A percentile compares a stretch with the other conserved stretches of the same genome.
phyloP scores from a whole-genome alignment of 53 echinoderm and acorn worm genomes.

The Echinarachnius parma region DNA sequence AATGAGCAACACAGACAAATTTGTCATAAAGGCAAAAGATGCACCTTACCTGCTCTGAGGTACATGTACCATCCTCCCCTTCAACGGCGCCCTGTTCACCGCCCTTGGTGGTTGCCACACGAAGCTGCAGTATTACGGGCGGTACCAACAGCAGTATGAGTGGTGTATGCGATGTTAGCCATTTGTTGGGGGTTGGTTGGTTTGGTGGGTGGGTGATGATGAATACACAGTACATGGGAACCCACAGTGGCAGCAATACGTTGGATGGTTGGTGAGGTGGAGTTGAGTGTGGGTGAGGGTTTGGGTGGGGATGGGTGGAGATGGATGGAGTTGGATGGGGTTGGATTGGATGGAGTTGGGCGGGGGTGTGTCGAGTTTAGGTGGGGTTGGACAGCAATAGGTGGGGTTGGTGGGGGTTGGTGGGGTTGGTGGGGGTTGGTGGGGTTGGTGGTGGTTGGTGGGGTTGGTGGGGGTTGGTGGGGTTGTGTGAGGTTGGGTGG shows the following conservation, averaged over 20 bases:
- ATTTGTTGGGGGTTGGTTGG: not conserved
- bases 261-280: not conserved
- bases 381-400: not conserved
- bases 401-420: not conserved
- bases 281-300: not conserved
- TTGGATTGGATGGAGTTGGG: slow-evolving; percentile 6
- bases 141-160: slow-evolving; percentile 1
- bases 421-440: not conserved
- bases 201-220: not conserved
- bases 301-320: slow-evolving; percentile 5
- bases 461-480: not conserved
- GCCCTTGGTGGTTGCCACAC: slow-evolving; percentile 17
- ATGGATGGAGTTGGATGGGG: not conserved
- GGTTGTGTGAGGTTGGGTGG: not conserved
- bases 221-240: not conserved
- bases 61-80: slow-evolving; percentile 16
- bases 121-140: slow-evolving; percentile 1
- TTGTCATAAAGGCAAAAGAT: not conserved
- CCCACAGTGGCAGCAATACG: too few relatives aligned
- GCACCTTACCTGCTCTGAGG: slow-evolving; percentile 22
- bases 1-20: not conserved
- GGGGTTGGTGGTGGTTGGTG: not conserved
- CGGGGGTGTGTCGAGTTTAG: not conserved
- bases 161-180: not conserved
- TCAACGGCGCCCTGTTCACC: slow-evolving; percentile 21